Base-by-base conservation (phyloP, 1,140 invertebrate species). In the Saccostrea glomerata region DNA sequence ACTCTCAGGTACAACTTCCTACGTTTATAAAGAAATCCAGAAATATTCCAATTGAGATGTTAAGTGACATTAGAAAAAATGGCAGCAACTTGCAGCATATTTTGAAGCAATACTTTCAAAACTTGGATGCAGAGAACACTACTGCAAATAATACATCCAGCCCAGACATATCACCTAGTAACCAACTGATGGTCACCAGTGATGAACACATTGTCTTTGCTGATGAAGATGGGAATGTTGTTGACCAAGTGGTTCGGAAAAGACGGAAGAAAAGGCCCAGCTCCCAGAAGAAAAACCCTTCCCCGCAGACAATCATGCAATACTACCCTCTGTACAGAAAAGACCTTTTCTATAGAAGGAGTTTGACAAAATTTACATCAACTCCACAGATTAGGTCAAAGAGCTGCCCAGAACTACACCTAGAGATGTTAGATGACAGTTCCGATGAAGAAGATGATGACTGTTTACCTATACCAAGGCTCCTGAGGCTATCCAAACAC, bases 311-410 rank as follows among this genome's bases (percentile, higher is more conserved):
- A 85, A 54, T 82, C 23, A 58, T 66, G 25, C 86, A 90, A 17
- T 92, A 92, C 83, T 85, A 93, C 17, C 92, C 92, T 36, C 58
- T 94, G 85, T 92, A 92, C 60, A 91, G 92, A 58, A 94, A 92
- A 85, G 94, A 94, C 23, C 30, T 85, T 23, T 85, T 63, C 23
- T 85, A 85, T 15, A 36, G 84, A 60, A 63, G 84, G 17, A 85
- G 30, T 60, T 85, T 85, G 84, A 36, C 4, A 58, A 58, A 30
- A 60, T 56, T 83, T 25, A 56, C 56, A 36, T 23, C 58, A 30
- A 85, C 47, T 85, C 30, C 47, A 23, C 84, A 83, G 30, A 83
- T 56, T 30, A 17, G 58, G 23, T 89, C 85, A 9, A 86, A 40
- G 1, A 89, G 88, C 63, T 89, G 88, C 56, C 88, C 88, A 70